Base-by-base conservation (phyloP, 2,888 invertebrate genomes). In the Sarcophaga carnaria region DNA sequence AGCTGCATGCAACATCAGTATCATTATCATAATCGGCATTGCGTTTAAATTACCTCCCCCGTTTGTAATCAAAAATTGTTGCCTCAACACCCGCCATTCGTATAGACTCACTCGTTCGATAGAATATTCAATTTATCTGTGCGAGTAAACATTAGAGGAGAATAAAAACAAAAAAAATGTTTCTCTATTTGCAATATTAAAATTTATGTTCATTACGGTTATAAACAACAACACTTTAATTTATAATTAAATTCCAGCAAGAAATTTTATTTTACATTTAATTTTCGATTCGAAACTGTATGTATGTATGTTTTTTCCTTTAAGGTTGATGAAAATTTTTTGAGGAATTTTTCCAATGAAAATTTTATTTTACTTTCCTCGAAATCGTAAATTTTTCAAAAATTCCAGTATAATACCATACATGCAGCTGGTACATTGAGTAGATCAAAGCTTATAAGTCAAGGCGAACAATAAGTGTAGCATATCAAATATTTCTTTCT, bases 1-100 rank as follows among this genome's bases (percentile, higher is more conserved):
- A n/a, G 37, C 62, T 27, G 63, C 25, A 37, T 37, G 37, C 37
- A 37, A 37, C 37, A 37, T 37, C 37, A 37, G 22, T 45, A 45
- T 22, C 17, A 54, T 49, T 45, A 75, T 70, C 70, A 75, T 71
- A 47, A 70, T 49, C 45, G 14, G 5, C 59, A 49, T 37, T 79
- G 63, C 80, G 80, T 80, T 83, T 74, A 83, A 86, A 83, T 80
- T 86, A 83, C 76, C 83, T 83, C 86, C 86, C 86, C 74, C 76
- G 37, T 62, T 70, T 66, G 84, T 8, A 64, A 76, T 75, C 37
- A 37, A 64, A 84, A 67, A 66, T 72, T 47, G 20, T 49, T 83
- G 71, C n/a, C n/a, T 71, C 63, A 77, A 76, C 81, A 82, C 71
- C 49, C 64, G 63, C 10, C 54, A 70, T 22, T 49, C 49, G n/a